These are phyloP conservation scores for Sinonovacula constricta DNA, from an alignment of 1,140 invertebrate genomes.

Conservation along the genomic window DNA sequence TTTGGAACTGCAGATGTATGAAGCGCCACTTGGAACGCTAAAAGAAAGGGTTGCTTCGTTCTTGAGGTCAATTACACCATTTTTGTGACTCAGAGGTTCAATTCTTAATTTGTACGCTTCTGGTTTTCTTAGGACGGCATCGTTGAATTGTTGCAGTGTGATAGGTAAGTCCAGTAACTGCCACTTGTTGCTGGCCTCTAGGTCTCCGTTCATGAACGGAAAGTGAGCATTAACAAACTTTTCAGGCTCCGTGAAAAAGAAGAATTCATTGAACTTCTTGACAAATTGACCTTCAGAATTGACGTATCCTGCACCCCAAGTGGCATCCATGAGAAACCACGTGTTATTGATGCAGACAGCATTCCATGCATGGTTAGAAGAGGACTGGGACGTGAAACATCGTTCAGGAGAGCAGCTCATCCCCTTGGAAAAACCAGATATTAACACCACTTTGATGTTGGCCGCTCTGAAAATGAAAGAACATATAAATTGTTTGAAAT, in stretches of 20 bases:
- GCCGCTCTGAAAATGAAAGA: too few species aligned
- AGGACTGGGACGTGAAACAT: conserved; percentile 95
- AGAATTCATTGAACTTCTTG: conserved; percentile 64
- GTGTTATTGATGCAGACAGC: too few species aligned
- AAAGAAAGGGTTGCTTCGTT: too few species aligned
- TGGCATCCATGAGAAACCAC: too few species aligned
- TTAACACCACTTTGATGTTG: too few species aligned
- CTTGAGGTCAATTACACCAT: conserved; percentile 28
- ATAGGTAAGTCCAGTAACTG: conserved; percentile 52
- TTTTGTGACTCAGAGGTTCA: conserved; percentile 37
- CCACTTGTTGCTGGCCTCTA: conserved; percentile 51
- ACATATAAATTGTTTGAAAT: too few species aligned
- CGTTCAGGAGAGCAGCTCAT: conserved; percentile 97
- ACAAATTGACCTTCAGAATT: conserved; percentile 34
- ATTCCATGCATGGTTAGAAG: conserved; percentile 68
- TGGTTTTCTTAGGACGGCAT: conserved; percentile 7
- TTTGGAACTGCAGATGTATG: too few species aligned
- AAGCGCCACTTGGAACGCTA: too few species aligned
- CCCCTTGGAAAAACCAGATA: conserved; percentile 93
- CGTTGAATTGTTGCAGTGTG: conserved; percentile 42
- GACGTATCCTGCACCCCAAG: conserved; percentile 78
- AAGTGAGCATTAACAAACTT: too few species aligned
- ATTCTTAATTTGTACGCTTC: conserved; percentile 32
- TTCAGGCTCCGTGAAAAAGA: conserved; percentile 80
- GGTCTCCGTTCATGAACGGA: too few species aligned